Evolutionary conservation across 2,888 invertebrate genomes (phyloP).

Genomic region (Clitarchus hookeri): DNA sequence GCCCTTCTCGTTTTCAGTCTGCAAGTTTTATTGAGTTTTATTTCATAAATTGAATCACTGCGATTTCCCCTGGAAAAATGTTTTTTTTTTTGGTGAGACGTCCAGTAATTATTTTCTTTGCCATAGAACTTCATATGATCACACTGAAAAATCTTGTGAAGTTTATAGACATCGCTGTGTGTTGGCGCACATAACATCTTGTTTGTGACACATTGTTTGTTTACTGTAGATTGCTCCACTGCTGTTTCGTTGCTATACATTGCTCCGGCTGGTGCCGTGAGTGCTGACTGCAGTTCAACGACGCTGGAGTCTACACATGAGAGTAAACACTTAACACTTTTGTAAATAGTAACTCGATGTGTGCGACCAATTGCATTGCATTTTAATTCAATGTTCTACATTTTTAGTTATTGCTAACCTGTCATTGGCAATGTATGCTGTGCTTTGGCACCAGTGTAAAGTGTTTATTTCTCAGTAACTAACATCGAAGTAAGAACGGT

Average conservation of each 20-base stretch:
- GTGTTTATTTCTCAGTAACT: not conserved
- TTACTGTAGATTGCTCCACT: not conserved
- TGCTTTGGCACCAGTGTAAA: not conserved
- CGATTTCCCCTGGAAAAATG: too few relatives aligned
- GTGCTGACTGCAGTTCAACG: not conserved
- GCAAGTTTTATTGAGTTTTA: too few relatives aligned
- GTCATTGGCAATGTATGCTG: not conserved
- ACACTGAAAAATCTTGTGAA: too few relatives aligned
- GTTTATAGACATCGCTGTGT: too few relatives aligned
- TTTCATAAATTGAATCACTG: too few relatives aligned
- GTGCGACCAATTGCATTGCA: not conserved
- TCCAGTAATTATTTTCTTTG: too few relatives aligned
- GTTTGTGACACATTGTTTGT: not conserved
- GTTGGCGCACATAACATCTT: too few relatives aligned
- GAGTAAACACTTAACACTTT: not conserved
- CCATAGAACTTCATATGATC: too few relatives aligned
- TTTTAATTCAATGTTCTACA: not conserved
- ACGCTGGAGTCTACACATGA: not conserved
- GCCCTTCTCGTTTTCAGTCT: too few relatives aligned
- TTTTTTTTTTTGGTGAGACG: too few relatives aligned
- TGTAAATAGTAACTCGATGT: not conserved
- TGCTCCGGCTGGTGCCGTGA: conserved; percentile 3
- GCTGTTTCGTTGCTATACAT: not conserved
- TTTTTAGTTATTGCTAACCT: not conserved
- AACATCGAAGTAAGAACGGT: too few relatives aligned